Base-by-base conservation (phyloP, 2,888 invertebrate species). In the Tetramorium bicarinatum region DNA sequence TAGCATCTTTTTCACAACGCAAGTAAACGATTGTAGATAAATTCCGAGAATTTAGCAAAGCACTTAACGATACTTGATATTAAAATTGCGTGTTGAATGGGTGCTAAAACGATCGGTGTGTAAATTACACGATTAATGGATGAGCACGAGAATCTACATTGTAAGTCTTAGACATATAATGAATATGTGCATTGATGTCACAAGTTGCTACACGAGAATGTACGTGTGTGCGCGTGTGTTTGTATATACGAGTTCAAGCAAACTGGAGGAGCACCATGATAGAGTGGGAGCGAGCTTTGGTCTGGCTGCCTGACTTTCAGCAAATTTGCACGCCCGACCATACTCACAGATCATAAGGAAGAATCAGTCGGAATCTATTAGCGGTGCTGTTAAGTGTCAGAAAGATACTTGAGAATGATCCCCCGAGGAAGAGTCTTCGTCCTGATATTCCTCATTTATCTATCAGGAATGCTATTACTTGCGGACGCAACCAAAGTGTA, bases 271-370 rank as follows among this genome's bases (percentile, higher is more conserved):
- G 85, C 74, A 86, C 64, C 75, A 72, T 76, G 86, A 91, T 44
- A 72, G 76, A 77, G 93, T 93, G 94, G 94, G 94, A 93, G 93
- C 88, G 86, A 91, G 91, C 91, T 91, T 93, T 91, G 92, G 90
- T 91, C 88, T 77, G 54, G 86, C 85, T 80, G 91, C 87, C 91
- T 92, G 90, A 86, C 91, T 92, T 89, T 90, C 90, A 87, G 89
- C 82, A 90, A 93, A 93, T 93, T 93, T 92, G 87, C 89, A 90
- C 88, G 87, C 89, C 89, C 88, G 88, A 88, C 79, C 85, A 87
- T 83, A 77, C 84, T 85, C 83, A 80, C 86, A 66, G 21, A 71
- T 84, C 87, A 69, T 85, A 90, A 88, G 85, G 87, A 88, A 87
- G 79, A 85, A 92, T 91, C 92, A 92, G 93, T 94, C 90, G 81